Evolutionary conservation across 2,113 vertebrate species (phyloP).

Genomic region (Athene noctua): DNA sequence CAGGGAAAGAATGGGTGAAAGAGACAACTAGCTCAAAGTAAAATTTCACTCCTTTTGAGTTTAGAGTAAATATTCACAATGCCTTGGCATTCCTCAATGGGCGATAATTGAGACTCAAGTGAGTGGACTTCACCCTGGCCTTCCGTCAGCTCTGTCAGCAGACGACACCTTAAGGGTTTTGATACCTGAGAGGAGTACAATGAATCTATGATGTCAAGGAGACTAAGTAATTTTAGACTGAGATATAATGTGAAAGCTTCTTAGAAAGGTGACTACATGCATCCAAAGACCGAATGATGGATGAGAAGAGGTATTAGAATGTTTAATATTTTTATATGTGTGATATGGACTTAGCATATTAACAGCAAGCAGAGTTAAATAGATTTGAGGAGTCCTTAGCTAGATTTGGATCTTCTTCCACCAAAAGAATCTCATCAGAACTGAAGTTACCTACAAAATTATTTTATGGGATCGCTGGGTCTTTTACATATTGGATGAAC

Average conservation of each 20-base stretch:
- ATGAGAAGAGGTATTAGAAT: neutral
- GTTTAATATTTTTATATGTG: neutral
- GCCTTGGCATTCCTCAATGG: too few species aligned
- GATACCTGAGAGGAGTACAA: neutral
- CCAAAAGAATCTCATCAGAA: neutral
- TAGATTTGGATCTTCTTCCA: neutral
- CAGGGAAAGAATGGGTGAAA: too few species aligned
- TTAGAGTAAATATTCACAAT: too few species aligned
- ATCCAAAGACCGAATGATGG: neutral
- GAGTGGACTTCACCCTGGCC: too few species aligned
- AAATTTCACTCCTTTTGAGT: too few species aligned
- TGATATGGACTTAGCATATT: neutral
- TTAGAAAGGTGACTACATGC: conserved; percentile 13
- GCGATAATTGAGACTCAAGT: too few species aligned
- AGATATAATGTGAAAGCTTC: conserved; percentile 47
- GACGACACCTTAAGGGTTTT: too few species aligned
- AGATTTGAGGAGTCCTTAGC: neutral
- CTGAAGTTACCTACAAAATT: neutral
- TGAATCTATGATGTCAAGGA: conserved; percentile 17
- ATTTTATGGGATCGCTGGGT: neutral
- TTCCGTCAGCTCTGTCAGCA: too few species aligned
- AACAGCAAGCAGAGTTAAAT: neutral
- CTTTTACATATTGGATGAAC: neutral
- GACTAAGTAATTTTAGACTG: conserved; percentile 1
- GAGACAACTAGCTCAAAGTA: too few species aligned